Evolutionary conservation across 2,113 vertebrate genomes (phyloP).

Genomic region (Cyprinodon tularosa): DNA sequence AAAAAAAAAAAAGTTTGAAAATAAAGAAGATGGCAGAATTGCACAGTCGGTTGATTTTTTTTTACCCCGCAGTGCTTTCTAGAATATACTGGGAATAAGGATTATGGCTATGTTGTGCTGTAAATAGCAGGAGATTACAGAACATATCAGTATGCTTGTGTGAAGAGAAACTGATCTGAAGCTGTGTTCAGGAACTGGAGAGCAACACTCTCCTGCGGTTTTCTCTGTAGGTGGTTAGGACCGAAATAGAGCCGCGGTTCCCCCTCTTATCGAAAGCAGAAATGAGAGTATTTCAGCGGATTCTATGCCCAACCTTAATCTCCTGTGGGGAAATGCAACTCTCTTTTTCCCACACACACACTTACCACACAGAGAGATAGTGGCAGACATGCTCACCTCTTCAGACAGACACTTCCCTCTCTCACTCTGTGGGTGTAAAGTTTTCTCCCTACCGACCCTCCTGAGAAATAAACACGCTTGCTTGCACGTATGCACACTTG

Average conservation of each 20-base stretch:
- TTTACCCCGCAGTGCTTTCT: neutral
- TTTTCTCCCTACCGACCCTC: conserved; percentile 44
- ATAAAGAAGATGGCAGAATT: neutral
- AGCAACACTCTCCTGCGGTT: conserved; percentile 46
- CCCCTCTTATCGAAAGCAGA: conserved; percentile 65
- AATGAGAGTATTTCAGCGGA: conserved; percentile 61
- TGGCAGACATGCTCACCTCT: conserved; percentile 54
- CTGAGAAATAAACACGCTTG: conserved; percentile 30
- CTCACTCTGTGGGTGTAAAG: conserved; percentile 56
- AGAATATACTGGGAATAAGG: neutral
- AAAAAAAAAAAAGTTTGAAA: neutral
- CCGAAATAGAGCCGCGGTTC: conserved; percentile 71
- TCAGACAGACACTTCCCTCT: conserved; percentile 56
- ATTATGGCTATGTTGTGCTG: conserved; percentile 35
- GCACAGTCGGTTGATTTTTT: neutral
- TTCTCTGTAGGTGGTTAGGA: conserved; percentile 61
- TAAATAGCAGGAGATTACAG: conserved; percentile 52
- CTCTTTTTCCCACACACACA: conserved; percentile 30
- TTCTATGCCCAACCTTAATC: conserved; percentile 67
- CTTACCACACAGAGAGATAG: conserved; percentile 29
- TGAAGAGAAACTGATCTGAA: conserved; percentile 48
- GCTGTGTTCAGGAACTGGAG: conserved; percentile 41
- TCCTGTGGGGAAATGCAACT: conserved; percentile 53
- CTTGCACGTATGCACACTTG: neutral
- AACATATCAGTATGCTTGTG: conserved; percentile 28